A percentile compares a stretch with the other conserved stretches of the same genome.
Evolutionary conservation across 2,888 invertebrate genomes (phyloP).

Genomic region (Creontiades dilutus): DNA sequence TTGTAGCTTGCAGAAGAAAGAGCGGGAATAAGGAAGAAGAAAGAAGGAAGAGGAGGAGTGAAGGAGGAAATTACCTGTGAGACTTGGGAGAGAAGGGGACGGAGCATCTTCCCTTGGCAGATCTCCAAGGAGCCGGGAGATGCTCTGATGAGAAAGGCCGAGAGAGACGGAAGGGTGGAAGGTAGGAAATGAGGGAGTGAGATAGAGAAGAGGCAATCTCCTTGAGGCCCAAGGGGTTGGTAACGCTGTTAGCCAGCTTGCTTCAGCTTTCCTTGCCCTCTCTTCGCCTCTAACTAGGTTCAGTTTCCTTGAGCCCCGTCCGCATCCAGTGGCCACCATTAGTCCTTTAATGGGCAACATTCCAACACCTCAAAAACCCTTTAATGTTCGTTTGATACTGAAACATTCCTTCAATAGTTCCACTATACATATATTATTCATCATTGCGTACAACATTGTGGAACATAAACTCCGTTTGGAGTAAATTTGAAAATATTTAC

Average conservation of each 20-base stretch:
- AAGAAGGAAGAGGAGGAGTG: slow-evolving; percentile 6
- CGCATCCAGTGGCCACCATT: slow-evolving; percentile 64
- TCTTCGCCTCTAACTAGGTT: slow-evolving; percentile 57
- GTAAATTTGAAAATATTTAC: no score
- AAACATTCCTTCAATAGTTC: background rate
- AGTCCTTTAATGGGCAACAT: slow-evolving; percentile 60
- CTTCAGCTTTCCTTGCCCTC: slow-evolving; percentile 61
- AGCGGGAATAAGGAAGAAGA: slow-evolving; percentile 31
- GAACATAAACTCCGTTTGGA: no score
- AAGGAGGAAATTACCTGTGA: slow-evolving; percentile 69
- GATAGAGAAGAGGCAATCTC: slow-evolving; percentile 72
- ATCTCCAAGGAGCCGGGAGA: slow-evolving; percentile 58
- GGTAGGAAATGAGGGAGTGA: slow-evolving; percentile 65
- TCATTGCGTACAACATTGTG: no score
- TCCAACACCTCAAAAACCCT: slow-evolving; percentile 26
- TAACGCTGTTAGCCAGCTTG: slow-evolving; percentile 71
- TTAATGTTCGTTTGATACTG: background rate
- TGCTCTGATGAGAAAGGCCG: slow-evolving; percentile 56
- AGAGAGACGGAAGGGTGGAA: slow-evolving; percentile 50
- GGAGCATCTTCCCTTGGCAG: slow-evolving; percentile 41
- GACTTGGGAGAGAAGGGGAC: slow-evolving; percentile 61
- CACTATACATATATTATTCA: no score
- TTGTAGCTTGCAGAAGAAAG: slow-evolving; percentile 58
- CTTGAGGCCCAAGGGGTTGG: slow-evolving; percentile 69
- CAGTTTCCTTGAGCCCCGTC: slow-evolving; percentile 42